Evolutionary conservation across 2,888 invertebrate genomes (phyloP).

Genomic region (Temnothorax unifasciatus): DNA sequence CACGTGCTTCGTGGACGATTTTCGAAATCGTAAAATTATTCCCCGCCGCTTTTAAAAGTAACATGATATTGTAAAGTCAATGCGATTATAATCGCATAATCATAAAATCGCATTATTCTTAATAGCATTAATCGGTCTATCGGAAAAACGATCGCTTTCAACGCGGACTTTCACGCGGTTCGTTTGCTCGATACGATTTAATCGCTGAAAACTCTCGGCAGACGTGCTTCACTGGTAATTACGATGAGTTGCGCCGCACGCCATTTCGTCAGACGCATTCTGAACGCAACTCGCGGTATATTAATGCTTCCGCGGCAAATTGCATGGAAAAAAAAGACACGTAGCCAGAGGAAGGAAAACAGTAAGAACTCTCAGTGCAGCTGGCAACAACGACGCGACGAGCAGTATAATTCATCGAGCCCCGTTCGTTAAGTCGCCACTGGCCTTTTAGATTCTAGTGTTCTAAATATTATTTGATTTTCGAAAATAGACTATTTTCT

Average conservation of each 20-base stretch:
- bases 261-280: constrained; percentile 58
- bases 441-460: neutral
- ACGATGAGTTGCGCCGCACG: constrained; percentile 48
- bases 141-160: neutral
- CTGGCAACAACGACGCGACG: constrained; percentile 19
- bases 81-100: neutral
- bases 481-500: neutral
- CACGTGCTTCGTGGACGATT: neutral
- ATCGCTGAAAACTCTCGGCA: constrained; percentile 29
- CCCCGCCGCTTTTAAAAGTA: neutral
- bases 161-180: constrained; percentile 23
- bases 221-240: constrained; percentile 54
- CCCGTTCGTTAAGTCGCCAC: neutral
- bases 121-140: neutral
- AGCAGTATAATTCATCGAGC: constrained; percentile 50
- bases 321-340: constrained; percentile 28
- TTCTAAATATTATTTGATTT: neutral
- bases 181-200: constrained; percentile 11
- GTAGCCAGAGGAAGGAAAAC: constrained; percentile 19
- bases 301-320: constrained; percentile 70
- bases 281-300: constrained; percentile 58
- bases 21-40: neutral
- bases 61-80: neutral
- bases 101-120: neutral
- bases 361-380: constrained; percentile 8